Conservation (phyloP, 23 tunicate genomes). For the Pegea sp. region DNA sequence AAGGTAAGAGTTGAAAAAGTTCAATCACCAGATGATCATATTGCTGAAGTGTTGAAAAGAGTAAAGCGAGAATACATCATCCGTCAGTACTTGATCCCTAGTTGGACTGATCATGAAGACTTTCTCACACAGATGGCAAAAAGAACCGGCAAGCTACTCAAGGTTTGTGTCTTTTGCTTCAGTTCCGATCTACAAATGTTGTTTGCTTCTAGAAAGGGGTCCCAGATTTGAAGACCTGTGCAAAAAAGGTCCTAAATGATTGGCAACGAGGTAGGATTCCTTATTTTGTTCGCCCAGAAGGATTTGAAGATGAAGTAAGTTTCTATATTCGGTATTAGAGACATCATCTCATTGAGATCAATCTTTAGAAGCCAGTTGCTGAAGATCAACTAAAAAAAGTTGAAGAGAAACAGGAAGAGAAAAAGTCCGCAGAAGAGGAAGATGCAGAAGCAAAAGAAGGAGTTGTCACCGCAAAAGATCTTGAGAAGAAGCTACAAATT, state of each 20-base stretch:
- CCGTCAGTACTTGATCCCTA: conserved; percentile 40
- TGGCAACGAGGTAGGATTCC: conserved; percentile 96
- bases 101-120: conserved; percentile 67
- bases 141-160: conserved; percentile 68
- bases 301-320: background rate
- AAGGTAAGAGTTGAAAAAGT: conserved; percentile 82
- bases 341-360: no score
- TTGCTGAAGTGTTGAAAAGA: conserved; percentile 46
- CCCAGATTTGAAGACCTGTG: conserved; percentile 48
- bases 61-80: conserved; percentile 63
- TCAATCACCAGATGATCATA: conserved; percentile 63
- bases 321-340: background rate
- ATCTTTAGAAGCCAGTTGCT: no score
- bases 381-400: background rate
- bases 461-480: conserved; percentile 19
- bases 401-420: conserved; percentile 1
- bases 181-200: background rate
- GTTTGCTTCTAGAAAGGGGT: conserved; percentile 35
- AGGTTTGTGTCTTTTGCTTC: conserved; percentile 10
- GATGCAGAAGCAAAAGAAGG: conserved; percentile 1
- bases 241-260: conserved; percentile 73
- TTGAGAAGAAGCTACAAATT: conserved; percentile 36
- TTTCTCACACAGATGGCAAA: conserved; percentile 63
- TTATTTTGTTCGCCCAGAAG: conserved; percentile 53
- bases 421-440: background rate